Conservation (phyloP, 2,888 invertebrate genomes). For the Phrixothrix hirtus region DNA sequence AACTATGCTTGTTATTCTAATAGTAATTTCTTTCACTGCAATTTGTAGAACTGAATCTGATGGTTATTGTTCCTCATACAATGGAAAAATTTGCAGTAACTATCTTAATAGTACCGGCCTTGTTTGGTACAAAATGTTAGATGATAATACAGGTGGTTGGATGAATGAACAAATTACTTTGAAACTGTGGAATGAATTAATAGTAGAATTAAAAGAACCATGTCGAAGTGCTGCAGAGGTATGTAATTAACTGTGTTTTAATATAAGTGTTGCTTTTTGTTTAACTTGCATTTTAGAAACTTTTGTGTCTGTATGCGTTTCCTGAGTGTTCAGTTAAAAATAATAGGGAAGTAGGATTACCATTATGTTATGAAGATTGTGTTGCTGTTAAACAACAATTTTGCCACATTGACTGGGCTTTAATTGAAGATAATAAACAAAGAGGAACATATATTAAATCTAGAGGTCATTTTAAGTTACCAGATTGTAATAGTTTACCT, state of each 20-base stretch:
- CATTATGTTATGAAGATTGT: conserved; percentile 92
- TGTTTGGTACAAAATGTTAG: conserved; percentile 59
- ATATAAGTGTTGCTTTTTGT: too few species aligned
- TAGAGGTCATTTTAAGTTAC: conserved; percentile 84
- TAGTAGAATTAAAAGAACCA: conserved; percentile 76
- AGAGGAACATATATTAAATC: conserved; percentile 77
- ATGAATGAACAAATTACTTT: conserved; percentile 84
- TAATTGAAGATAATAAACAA: conserved; percentile 85
- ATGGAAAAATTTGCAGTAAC: conserved; percentile 67
- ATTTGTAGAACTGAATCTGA: conserved; percentile 32
- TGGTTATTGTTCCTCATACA: conserved; percentile 86
- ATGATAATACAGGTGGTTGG: conserved; percentile 68
- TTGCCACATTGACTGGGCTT: conserved; percentile 92
- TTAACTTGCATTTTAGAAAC: conserved; percentile 63
- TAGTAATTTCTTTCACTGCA: conserved; percentile 7
- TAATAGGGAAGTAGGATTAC: conserved; percentile 67
- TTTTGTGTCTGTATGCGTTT: conserved; percentile 91
- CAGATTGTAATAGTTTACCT: conserved; percentile 82
- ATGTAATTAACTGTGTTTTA: conserved; percentile 31
- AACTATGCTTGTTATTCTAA: conserved; percentile 13
- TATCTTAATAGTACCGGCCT: conserved; percentile 58
- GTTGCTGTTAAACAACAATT: conserved; percentile 87
- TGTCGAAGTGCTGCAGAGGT: conserved; percentile 87
- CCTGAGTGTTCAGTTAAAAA: conserved; percentile 70
- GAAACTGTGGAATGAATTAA: conserved; percentile 85